Evolutionary conservation across 2,113 vertebrate species (phyloP), one percentile per base, ranked within the genome.

Genomic region (Stercorarius parasiticus): DNA sequence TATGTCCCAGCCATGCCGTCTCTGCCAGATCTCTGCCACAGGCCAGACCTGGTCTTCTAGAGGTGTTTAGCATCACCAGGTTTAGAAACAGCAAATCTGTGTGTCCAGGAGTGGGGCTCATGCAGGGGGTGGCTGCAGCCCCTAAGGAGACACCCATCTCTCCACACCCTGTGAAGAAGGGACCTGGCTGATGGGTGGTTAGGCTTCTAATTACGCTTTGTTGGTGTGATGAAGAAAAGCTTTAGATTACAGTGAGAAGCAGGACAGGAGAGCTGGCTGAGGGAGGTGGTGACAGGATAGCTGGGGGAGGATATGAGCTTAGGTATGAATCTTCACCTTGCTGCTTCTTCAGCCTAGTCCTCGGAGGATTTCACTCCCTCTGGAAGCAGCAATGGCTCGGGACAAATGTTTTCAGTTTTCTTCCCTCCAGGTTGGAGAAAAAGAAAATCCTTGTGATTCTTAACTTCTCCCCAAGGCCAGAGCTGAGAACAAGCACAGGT

Each of bases 1-100:
- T 23, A 8, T 52, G 30, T 83, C 45, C 36, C 49, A 82, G 66
- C 9, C 66, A 56, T 0, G 0, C 22, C 2, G 1, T 66, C 36
- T 86, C 66, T 79, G 40, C 36, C 80, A 61, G 19, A n/a, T 42
- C 58, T 82, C 45, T 86, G 61, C 22, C 55, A 65, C 1, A 3
- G 29, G 59, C 34, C 45, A 83, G 26, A 40, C 30, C 40, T 62
- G 30, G 13, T 49, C 26, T 80, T 89, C 67, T 76, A 56, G 25
- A 67, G 32, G 47, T 80, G 13, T 67, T 80, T 16, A 71, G 50
- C 45, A 66, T 71, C 50, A 52, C 26, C 45, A 58, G 34, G 29
- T 71, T 74, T 52, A 80, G 67, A 76, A 71, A 89, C 15, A 72
- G 47, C 34, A 76, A 62, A 86, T 91, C 56, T 66, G 50, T 3